phyloP scores from a whole-genome alignment of 2,797 vertebrate genomes.

The Sebastes elongatus region DNA sequence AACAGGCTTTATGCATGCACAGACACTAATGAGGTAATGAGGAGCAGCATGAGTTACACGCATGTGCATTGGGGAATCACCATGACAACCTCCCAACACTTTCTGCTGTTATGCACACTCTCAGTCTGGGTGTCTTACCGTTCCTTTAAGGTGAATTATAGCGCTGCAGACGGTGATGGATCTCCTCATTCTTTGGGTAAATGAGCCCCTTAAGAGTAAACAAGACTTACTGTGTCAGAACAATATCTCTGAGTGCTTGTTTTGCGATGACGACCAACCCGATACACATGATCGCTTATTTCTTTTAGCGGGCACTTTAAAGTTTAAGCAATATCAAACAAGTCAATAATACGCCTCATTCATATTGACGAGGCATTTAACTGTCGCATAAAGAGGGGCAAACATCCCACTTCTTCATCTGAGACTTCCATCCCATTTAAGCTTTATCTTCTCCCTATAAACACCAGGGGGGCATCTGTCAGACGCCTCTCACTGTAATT shows the following conservation, averaged over 20 bases:
- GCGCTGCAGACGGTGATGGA: neutral
- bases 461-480: neutral
- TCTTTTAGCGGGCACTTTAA: neutral
- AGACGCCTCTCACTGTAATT: neutral
- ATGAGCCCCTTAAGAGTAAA: constrained; percentile 10
- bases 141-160: neutral
- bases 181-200: neutral
- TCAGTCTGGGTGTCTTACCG: neutral
- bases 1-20: neutral
- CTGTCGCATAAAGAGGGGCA: neutral
- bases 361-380: neutral
- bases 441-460: constrained; percentile 34
- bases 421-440: constrained; percentile 15
- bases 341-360: neutral
- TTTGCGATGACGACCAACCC: neutral
- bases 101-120: neutral
- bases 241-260: neutral
- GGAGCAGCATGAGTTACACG: neutral
- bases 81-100: neutral
- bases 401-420: neutral
- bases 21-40: constrained; percentile 11
- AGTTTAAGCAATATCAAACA: neutral
- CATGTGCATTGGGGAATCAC: neutral
- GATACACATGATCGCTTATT: neutral
- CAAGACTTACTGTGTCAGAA: neutral